Evolutionary conservation across 2,797 vertebrate species (phyloP), one percentile per base, ranked within the genome.

Genomic region (Thaleichthys pacificus): DNA sequence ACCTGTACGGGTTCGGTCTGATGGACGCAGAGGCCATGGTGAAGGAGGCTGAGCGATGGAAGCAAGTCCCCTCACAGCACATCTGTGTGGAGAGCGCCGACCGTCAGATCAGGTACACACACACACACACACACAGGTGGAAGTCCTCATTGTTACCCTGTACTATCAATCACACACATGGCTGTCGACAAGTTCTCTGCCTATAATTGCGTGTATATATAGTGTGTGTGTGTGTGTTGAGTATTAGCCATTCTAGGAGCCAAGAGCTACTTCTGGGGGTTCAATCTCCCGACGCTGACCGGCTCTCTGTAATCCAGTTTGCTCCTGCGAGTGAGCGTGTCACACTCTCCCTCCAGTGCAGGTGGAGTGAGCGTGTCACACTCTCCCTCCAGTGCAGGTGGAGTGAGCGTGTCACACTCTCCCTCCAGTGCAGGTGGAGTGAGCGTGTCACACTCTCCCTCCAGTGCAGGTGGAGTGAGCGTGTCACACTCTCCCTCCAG

Each of bases 21-120:
- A 99, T 99, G 97, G 97, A 99, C 61, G 98, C 98, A 0, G 98
- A 99, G 91, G 97, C 97, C 35, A 99, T 99, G 97, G 98, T 99
- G 87, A 95, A 95, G 90, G 97, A 99, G 88, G 98, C 98, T 0
- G 97, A 97, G 87, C 93, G 93, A 79, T 99, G 98, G 98, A 97
- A 94, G 78, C 95, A 96, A 0, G 96, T 99, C n/a, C 97, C 98
- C 24, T 58, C 91, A 70, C 98, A 99, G 86, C 97, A 97, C 26
- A 91, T 98, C 84, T 99, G 98, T 83, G 95, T 98, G 83, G 98
- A 99, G 86, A 98, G 94, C 72, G 95, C 96, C 1, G 98, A 99
- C 87, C 93, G 95, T 63, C 96, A 99, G 92, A 97, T 97, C 93
- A 98, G 61, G 19, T 64, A 56, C 51, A 54, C 61, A 30, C 54